Conservation (phyloP, 2,797 vertebrate genomes). For the Dendrocincla tyrannina region DNA sequence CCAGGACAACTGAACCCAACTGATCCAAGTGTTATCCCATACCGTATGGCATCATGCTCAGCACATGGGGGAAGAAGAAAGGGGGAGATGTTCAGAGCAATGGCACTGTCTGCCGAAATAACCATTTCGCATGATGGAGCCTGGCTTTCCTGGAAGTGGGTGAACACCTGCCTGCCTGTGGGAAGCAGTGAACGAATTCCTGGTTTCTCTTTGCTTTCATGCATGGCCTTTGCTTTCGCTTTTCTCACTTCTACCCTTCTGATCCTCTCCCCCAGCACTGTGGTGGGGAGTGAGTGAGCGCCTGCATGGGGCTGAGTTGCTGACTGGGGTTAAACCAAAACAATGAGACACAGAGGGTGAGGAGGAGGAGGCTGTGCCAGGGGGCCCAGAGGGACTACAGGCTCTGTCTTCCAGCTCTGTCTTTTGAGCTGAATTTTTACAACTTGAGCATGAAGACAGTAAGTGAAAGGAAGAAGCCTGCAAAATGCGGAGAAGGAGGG, state of each 20-base stretch:
- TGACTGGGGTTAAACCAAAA: fast-evolving
- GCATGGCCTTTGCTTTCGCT: neutral
- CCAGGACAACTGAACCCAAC: neutral
- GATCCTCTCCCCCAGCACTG: neutral
- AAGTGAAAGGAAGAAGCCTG: neutral
- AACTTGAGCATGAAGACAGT: neutral
- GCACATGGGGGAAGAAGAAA: neutral
- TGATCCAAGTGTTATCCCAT: neutral
- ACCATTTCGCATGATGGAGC: neutral
- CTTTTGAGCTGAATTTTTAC: neutral
- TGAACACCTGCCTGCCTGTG: neutral
- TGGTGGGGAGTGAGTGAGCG: neutral
- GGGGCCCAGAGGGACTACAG: neutral
- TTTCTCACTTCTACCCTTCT: neutral
- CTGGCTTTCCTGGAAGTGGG: neutral
- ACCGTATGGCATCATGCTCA: neutral
- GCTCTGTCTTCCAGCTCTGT: neutral
- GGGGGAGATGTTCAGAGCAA: neutral
- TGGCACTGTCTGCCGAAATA: neutral
- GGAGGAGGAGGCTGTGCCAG: neutral
- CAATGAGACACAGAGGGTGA: neutral
- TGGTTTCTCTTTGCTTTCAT: neutral
- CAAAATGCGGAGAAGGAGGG: neutral
- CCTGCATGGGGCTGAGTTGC: neutral
- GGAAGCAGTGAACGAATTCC: neutral